Base-by-base conservation (phyloP, 2,888 invertebrate species). In the Eupithecia tripunctaria region DNA sequence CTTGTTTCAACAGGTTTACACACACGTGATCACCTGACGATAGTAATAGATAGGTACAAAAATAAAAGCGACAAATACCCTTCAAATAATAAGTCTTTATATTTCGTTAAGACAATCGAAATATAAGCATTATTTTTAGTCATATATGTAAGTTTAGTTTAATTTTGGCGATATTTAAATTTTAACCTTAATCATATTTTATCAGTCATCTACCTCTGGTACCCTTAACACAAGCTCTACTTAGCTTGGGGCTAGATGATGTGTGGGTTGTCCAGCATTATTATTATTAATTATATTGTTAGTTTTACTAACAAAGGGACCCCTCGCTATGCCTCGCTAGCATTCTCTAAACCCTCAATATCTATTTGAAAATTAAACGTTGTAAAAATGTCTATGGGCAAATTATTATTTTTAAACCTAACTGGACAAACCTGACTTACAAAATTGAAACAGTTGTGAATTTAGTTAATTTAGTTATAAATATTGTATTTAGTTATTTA, bases 401-500 rank as follows among this genome's bases (percentile, higher is more conserved):
- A n/a, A n/a, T n/a, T n/a, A n/a, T n/a, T n/a, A n/a, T n/a, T n/a
- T n/a, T n/a, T n/a, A n/a, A n/a, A n/a, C n/a, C n/a, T n/a, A n/a
- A n/a, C n/a, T n/a, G n/a, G n/a, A n/a, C n/a, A 56, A 56, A 25
- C 56, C 56, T 51, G 47, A 51, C 47, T 3, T 56, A 56, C 12
- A 12, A 25, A 25, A 25, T 56, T 25, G 8, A 25, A 56, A 56
- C 56, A 56, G 56, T 56, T 56, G 56, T 56, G 56, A 56, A 56
- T 56, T 21, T 51, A n/a, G n/a, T n/a, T 47, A 1, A 47, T n/a
- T 51, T 51, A 56, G 25, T 25, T 25, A 56, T 56, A 25, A 56
- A 56, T 56, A 56, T 56, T 25, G 56, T 56, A 56, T 21, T 56
- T 56, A 56, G 56, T 25, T 56, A 56, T 56, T 56, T 56, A 56